phyloP scores from a whole-genome alignment of 2,113 vertebrate species.

The Capreolus pygargus region DNA sequence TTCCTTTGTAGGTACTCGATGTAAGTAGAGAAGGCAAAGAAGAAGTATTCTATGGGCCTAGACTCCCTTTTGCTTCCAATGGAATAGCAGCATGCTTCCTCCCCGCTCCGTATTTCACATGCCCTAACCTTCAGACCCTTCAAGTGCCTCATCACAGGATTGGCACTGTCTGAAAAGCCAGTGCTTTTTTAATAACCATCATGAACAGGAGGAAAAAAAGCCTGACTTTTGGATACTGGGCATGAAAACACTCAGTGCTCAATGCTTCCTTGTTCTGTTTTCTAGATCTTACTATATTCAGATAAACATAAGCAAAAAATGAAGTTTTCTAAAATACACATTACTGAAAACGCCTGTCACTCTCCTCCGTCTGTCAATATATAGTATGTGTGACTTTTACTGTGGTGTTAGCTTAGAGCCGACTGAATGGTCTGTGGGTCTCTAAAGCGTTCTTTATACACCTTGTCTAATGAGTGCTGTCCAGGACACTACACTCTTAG shows the following conservation, averaged over 20 bases:
- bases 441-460: constrained; percentile 52
- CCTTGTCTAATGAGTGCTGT: constrained; percentile 53
- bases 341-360: constrained; percentile 27
- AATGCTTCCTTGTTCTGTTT: constrained; percentile 70
- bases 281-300: constrained; percentile 68
- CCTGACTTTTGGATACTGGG: not conserved
- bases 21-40: constrained; percentile 95
- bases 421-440: constrained; percentile 32
- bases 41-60: constrained; percentile 96
- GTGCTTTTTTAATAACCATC: not conserved
- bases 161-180: constrained; percentile 82
- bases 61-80: constrained; percentile 95
- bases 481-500: constrained; percentile 60
- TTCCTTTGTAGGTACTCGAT: constrained; percentile 89
- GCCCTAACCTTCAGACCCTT: constrained; percentile 95
- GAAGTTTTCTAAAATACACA: constrained; percentile 62
- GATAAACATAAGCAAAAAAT: constrained; percentile 59
- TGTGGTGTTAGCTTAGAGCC: constrained; percentile 48
- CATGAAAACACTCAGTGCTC: constrained; percentile 34
- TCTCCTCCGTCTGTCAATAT: constrained; percentile 29
- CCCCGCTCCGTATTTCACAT: constrained; percentile 93
- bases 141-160: constrained; percentile 97
- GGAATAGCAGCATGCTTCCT: constrained; percentile 96
- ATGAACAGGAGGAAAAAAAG: not conserved
- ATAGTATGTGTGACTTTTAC: constrained; percentile 38